These are phyloP conservation scores for Carollia perspicillata DNA, from an alignment of 2,113 vertebrate species.

Conservation along the genomic window DNA sequence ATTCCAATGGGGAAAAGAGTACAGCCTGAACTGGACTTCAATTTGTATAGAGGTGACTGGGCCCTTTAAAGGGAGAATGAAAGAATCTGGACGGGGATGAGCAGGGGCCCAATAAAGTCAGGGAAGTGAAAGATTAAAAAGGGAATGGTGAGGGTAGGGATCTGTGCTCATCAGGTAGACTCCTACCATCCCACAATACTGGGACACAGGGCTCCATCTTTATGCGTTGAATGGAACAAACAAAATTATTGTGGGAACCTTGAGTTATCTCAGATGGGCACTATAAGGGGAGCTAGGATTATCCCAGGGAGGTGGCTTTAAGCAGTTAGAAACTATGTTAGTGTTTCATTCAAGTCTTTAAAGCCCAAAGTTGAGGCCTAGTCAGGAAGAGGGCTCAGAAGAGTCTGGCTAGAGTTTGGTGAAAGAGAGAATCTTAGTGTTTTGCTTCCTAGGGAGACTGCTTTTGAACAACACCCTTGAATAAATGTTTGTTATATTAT, in stretches of 20 bases:
- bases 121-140: neutral
- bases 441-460: neutral
- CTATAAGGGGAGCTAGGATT: neutral
- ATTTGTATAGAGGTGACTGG: neutral
- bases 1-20: neutral
- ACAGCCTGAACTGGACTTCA: neutral
- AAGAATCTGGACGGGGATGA: neutral
- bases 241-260: neutral
- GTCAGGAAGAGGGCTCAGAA: neutral
- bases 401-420: neutral
- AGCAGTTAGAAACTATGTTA: neutral
- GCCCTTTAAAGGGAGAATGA: neutral
- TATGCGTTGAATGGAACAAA: neutral
- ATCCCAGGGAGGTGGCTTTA: neutral
- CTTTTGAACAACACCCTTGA: neutral
- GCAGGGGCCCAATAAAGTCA: neutral
- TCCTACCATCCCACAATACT: neutral
- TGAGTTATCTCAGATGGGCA: neutral
- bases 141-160: neutral
- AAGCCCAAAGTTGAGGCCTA: neutral
- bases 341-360: neutral
- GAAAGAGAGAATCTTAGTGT: neutral
- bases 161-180: neutral
- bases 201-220: neutral
- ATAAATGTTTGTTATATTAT: neutral